Evolutionary conservation across 2,888 invertebrate species (phyloP).

Genomic region (Eumerus sabulonum): DNA sequence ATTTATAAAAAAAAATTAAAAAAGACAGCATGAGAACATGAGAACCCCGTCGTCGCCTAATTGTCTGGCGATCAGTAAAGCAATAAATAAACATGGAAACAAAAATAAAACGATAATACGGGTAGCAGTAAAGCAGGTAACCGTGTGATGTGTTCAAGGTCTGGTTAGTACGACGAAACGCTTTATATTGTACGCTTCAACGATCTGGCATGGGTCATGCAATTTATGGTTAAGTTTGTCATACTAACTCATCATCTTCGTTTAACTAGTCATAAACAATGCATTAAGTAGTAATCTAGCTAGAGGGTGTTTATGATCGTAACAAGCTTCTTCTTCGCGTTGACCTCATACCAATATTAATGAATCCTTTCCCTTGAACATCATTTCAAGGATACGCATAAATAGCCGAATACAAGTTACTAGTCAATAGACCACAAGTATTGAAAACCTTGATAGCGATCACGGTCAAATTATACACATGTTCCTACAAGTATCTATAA

Average conservation of each 20-base stretch:
- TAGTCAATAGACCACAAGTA: slow-evolving; percentile 37
- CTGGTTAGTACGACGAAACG: neutral
- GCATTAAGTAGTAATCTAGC: neutral
- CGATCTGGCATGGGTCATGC: no score
- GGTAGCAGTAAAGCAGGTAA: neutral
- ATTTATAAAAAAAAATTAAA: slow-evolving; percentile 32
- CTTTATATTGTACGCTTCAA: no score
- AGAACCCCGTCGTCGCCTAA: slow-evolving; percentile 39
- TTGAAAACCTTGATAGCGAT: slow-evolving; percentile 50
- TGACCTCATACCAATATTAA: no score
- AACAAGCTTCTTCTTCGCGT: neutral
- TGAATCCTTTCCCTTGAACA: slow-evolving; percentile 17
- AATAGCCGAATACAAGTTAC: slow-evolving; percentile 11
- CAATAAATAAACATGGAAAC: slow-evolving; percentile 35
- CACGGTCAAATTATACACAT: slow-evolving; percentile 29
- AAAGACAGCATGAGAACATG: no score
- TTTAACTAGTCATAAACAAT: slow-evolving; percentile 25
- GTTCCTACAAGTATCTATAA: slow-evolving; percentile 1
- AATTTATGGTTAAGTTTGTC: slow-evolving; percentile 45
- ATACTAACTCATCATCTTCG: slow-evolving; percentile 22
- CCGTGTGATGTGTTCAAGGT: slow-evolving; percentile 30
- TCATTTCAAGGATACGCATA: slow-evolving; percentile 15
- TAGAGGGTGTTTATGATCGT: neutral
- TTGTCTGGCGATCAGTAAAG: slow-evolving; percentile 49
- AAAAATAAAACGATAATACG: neutral